phyloP scores from a whole-genome alignment of 2,113 vertebrate genomes.

The Mohoua ochrocephala region DNA sequence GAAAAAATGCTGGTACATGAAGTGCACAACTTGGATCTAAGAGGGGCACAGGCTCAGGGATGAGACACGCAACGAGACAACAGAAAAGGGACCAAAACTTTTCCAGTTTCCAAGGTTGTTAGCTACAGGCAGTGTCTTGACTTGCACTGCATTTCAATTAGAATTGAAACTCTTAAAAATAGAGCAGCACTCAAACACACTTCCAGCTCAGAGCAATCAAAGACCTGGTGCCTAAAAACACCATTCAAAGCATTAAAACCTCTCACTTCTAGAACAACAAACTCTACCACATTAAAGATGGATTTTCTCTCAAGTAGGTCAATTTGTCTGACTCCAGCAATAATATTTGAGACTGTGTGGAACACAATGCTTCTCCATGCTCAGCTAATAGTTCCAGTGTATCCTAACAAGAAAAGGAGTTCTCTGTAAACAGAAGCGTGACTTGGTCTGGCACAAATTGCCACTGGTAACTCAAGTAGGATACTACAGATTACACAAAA shows the following conservation, averaged over 20 bases:
- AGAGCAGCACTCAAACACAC: not conserved
- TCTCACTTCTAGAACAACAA: not conserved
- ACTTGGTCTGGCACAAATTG: not conserved
- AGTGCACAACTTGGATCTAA: not conserved
- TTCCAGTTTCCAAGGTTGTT: not conserved
- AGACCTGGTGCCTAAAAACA: not conserved
- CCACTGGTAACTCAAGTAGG: not conserved
- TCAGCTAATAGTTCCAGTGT: not conserved
- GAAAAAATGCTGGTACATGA: not conserved
- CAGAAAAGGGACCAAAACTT: not conserved
- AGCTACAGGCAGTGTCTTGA: not conserved
- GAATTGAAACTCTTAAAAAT: not conserved
- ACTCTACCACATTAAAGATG: not conserved
- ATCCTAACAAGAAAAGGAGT: not conserved
- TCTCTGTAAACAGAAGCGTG: not conserved
- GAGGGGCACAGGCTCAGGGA: not conserved
- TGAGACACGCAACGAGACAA: not conserved
- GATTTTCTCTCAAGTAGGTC: not conserved
- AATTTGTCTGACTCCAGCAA: not conserved
- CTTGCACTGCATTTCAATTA: conserved; percentile 12
- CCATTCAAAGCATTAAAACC: not conserved
- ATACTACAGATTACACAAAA: not conserved
- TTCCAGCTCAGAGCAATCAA: not conserved
- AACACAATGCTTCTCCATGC: not conserved
- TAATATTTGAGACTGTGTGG: not conserved